phyloP scores from a whole-genome alignment of 2,888 invertebrate genomes.

The Nezara viridula region DNA sequence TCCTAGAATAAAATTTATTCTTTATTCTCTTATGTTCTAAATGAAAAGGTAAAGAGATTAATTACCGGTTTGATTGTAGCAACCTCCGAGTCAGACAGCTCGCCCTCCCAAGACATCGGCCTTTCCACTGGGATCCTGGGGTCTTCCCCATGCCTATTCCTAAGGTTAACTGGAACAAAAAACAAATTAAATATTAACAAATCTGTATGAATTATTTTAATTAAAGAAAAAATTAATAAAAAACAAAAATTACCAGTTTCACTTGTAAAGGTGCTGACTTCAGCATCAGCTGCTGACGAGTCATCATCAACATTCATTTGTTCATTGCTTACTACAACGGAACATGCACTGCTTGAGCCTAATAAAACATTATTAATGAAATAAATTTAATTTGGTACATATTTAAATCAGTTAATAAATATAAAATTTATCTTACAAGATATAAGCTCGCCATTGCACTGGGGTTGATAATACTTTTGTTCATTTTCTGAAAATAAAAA shows the following conservation, averaged over 20 bases:
- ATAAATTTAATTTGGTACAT: neutral
- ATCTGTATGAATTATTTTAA: neutral
- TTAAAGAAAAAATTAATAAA: neutral
- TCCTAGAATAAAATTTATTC: no score
- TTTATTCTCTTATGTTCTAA: no score
- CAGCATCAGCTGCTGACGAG: slow-evolving; percentile 83
- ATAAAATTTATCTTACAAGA: slow-evolving; percentile 19
- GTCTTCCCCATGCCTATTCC: slow-evolving; percentile 74
- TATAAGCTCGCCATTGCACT: slow-evolving; percentile 62
- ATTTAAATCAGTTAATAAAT: neutral
- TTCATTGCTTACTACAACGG: slow-evolving; percentile 65
- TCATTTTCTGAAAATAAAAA: slow-evolving; percentile 63
- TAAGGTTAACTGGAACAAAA: slow-evolving; percentile 77
- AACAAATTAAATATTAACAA: neutral
- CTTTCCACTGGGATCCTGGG: slow-evolving; percentile 69
- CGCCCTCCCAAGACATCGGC: slow-evolving; percentile 97
- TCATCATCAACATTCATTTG: slow-evolving; percentile 69
- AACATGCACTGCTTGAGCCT: slow-evolving; percentile 65
- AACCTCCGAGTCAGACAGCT: slow-evolving; percentile 87
- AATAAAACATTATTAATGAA: neutral
- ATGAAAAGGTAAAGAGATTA: neutral
- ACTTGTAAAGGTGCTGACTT: slow-evolving; percentile 80
- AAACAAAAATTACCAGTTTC: slow-evolving; percentile 62
- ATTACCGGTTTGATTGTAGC: slow-evolving; percentile 67
- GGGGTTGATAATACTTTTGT: slow-evolving; percentile 63